phyloP scores from a whole-genome alignment of 2,113 vertebrate species.

The Forbesichthys agassizii region DNA sequence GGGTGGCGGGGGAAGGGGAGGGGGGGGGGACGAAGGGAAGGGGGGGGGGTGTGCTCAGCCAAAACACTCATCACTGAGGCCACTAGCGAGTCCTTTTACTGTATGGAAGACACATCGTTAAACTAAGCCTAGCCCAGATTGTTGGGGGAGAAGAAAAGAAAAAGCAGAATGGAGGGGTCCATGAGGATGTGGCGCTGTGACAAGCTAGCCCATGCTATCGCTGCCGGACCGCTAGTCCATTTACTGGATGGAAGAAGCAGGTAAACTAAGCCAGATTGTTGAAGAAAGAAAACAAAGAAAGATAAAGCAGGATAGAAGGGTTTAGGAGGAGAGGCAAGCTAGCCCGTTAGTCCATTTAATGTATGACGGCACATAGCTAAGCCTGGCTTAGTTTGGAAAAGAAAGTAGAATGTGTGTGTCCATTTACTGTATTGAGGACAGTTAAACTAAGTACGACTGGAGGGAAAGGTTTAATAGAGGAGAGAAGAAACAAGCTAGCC shows the following conservation, averaged over 20 bases:
- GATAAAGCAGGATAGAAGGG: neutral
- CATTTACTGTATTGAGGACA: neutral
- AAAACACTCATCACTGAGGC: too few species aligned
- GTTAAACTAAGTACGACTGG: conserved; percentile 6
- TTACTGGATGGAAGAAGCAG: neutral
- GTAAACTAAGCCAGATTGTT: conserved; percentile 7
- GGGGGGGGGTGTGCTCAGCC: too few species aligned
- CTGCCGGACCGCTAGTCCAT: neutral
- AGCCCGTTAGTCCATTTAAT: neutral
- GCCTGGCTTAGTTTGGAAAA: conserved; percentile 9
- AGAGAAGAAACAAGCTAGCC: neutral
- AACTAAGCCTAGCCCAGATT: too few species aligned
- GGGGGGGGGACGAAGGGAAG: too few species aligned
- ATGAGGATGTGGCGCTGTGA: too few species aligned
- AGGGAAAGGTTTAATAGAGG: conserved; percentile 12
- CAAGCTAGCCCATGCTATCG: neutral
- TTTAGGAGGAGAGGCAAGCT: conserved; percentile 23
- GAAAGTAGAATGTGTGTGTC: conserved; percentile 4
- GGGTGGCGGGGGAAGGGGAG: too few species aligned
- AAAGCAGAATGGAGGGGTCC: too few species aligned
- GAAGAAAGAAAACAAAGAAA: conserved; percentile 2
- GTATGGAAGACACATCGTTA: too few species aligned
- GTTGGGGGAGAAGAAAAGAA: too few species aligned
- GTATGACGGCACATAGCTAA: neutral
- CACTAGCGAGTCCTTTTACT: too few species aligned